Evolutionary conservation across 2,113 vertebrate species (phyloP).

Genomic region (Brachyhypopomus occidentalis): DNA sequence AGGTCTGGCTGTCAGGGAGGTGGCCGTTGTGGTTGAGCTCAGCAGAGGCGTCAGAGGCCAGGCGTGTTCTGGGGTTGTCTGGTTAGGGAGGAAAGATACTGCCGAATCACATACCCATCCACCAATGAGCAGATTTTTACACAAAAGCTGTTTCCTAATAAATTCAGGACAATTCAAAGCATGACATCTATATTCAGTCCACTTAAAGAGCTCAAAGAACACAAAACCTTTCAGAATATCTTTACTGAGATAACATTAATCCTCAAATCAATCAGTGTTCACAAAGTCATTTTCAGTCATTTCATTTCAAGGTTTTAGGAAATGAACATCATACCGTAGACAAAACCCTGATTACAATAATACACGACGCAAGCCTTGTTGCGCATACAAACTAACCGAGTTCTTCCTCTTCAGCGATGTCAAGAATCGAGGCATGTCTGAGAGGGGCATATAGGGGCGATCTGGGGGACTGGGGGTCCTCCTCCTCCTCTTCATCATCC

Average conservation of each 20-base stretch:
- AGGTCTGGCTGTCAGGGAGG: conserved; percentile 51
- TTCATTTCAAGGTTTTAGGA: neutral
- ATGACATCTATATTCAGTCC: neutral
- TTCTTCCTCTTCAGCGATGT: conserved; percentile 57
- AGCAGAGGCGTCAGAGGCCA: conserved; percentile 42
- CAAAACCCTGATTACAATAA: neutral
- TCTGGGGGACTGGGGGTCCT: conserved; percentile 79
- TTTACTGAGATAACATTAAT: too few relatives aligned
- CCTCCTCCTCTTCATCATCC: conserved; percentile 74
- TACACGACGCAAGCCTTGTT: neutral
- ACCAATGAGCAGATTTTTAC: neutral
- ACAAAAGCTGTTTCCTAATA: neutral
- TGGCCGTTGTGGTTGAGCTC: conserved; percentile 89
- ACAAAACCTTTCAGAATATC: too few relatives aligned
- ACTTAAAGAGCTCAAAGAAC: neutral
- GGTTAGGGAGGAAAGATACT: neutral
- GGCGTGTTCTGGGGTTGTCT: conserved; percentile 59
- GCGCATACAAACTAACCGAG: conserved; percentile 59
- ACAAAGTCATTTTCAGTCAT: neutral
- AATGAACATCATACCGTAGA: neutral
- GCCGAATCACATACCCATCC: neutral
- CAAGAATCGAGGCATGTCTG: conserved; percentile 66
- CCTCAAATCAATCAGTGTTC: too few relatives aligned
- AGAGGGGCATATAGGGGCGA: conserved; percentile 69
- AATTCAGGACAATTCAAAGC: neutral